Evolutionary conservation across 1,140 invertebrate species (phyloP).

Genomic region (Chelonus insularis): DNA sequence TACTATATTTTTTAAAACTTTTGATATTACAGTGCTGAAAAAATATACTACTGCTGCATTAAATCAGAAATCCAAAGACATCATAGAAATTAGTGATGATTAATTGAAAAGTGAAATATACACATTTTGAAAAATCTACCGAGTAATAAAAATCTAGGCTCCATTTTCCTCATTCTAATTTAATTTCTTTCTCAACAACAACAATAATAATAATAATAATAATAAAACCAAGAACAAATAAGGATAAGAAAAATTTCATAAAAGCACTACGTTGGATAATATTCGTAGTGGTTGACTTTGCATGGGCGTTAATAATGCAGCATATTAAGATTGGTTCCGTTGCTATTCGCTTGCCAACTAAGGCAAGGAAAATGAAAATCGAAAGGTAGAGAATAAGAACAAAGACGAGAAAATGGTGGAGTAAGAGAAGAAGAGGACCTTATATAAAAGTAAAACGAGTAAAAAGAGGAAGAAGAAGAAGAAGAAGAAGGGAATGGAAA

Average conservation of each 20-base stretch:
- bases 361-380: constrained; percentile 20
- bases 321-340: constrained; percentile 53
- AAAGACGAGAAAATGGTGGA: constrained; percentile 2
- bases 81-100: too few species aligned
- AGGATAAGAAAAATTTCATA: not conserved
- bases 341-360: constrained; percentile 8
- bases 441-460: not conserved
- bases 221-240: not conserved
- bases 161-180: too few species aligned
- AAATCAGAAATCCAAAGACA: too few species aligned
- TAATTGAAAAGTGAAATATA: too few species aligned
- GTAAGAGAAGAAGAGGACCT: not conserved
- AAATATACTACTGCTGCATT: too few species aligned
- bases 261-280: not conserved
- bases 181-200: too few species aligned
- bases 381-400: not conserved
- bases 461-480: not conserved
- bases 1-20: too few species aligned
- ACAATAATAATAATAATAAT: too few species aligned
- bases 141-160: too few species aligned
- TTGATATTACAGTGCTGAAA: too few species aligned
- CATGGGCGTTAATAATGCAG: constrained; percentile 48
- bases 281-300: constrained; percentile 37
- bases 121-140: too few species aligned
- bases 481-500: constrained; percentile 19